Percentiles rank a stretch among this genome's conserved stretches.
Evolutionary conservation across 2,797 vertebrate genomes (phyloP).

Genomic region (Masticophis lateralis): DNA sequence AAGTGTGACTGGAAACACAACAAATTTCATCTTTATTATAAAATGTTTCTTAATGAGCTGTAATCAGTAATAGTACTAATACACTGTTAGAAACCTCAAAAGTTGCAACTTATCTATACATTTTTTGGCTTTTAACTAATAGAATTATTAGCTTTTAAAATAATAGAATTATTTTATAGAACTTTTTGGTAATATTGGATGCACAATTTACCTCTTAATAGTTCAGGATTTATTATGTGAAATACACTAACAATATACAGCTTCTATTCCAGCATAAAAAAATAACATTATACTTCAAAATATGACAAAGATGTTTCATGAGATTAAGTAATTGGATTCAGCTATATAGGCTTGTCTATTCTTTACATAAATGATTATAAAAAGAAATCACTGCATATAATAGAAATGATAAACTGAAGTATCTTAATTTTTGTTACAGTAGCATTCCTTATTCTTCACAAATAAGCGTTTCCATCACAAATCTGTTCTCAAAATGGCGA

Average conservation of each 20-base stretch:
- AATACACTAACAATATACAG: constrained; percentile 65
- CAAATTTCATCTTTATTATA: constrained; percentile 70
- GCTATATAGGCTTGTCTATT: constrained; percentile 71
- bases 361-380: constrained; percentile 73
- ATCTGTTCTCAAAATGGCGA: constrained; percentile 86
- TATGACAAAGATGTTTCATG: constrained; percentile 66
- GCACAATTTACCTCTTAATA: constrained; percentile 56
- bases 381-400: constrained; percentile 81
- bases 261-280: constrained; percentile 65
- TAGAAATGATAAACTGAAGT: constrained; percentile 68
- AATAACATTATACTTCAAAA: constrained; percentile 72
- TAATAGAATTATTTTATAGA: constrained; percentile 44
- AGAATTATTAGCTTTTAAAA: too few species aligned
- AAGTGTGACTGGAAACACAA: constrained; percentile 68
- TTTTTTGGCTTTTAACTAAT: constrained; percentile 4
- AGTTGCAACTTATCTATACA: constrained; percentile 64
- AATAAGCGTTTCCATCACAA: constrained; percentile 89
- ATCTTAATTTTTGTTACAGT: constrained; percentile 53
- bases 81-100: constrained; percentile 62
- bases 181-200: constrained; percentile 64
- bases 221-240: constrained; percentile 58
- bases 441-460: constrained; percentile 75
- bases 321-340: constrained; percentile 67
- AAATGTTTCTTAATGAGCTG: constrained; percentile 62
- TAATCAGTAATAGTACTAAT: constrained; percentile 67